Evolutionary conservation across 2,888 invertebrate genomes (phyloP).

Genomic region (Poecilobothrus nobilitatus): DNA sequence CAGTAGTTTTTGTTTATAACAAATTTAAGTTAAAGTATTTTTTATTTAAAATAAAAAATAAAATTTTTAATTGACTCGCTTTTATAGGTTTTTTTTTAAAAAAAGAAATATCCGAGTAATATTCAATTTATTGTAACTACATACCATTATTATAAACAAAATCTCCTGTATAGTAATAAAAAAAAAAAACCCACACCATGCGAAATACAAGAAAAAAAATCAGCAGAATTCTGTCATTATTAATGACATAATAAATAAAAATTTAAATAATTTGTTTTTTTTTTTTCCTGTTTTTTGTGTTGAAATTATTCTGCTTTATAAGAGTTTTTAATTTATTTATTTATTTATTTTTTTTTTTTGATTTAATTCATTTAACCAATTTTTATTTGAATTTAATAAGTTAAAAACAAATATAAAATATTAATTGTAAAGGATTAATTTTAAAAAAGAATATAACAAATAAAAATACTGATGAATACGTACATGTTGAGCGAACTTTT

Average conservation of each 20-base stretch:
- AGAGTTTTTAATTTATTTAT: neutral
- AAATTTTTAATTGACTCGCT: no score
- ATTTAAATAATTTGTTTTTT: neutral
- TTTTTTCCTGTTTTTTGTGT: no score
- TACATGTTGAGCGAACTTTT: neutral
- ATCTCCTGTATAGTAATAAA: no score
- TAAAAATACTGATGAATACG: neutral
- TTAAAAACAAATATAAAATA: neutral
- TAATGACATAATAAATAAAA: no score
- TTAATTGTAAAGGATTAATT: neutral
- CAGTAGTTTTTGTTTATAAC: no score
- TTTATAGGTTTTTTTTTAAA: no score
- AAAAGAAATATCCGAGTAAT: no score
- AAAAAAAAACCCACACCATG: slow-evolving; percentile 7
- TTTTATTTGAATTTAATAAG: neutral
- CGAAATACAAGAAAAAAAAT: neutral
- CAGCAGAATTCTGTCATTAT: neutral
- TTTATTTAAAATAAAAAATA: no score
- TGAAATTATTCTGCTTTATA: no score
- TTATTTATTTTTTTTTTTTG: neutral
- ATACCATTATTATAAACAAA: no score
- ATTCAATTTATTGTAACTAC: no score
- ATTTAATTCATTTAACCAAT: neutral
- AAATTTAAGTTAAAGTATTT: no score
- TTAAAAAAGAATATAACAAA: neutral